Conservation (phyloP, 2,888 invertebrate genomes). For the Thecophora atra region DNA sequence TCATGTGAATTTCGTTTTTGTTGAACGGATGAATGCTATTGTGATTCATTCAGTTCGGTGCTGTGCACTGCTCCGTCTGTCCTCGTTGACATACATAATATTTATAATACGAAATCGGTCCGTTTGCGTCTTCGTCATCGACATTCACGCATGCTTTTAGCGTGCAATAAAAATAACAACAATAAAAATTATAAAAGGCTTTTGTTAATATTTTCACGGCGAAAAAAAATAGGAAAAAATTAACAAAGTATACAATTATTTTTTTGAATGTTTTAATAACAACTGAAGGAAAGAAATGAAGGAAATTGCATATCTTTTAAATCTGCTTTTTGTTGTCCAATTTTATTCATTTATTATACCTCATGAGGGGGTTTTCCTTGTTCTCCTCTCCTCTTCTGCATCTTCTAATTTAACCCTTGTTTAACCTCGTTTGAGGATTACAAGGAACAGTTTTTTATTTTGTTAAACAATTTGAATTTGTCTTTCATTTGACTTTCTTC, state of each 20-base stretch:
- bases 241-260: neutral
- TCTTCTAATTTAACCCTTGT: neutral
- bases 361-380: neutral
- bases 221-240: neutral
- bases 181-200: neutral
- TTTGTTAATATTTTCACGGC: neutral
- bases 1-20: constrained; percentile 32
- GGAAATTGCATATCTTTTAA: no score
- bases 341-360: neutral
- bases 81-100: constrained; percentile 32
- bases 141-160: constrained; percentile 9
- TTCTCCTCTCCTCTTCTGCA: neutral
- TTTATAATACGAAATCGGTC: neutral
- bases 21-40: constrained; percentile 10
- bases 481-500: neutral
- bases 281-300: neutral
- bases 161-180: constrained; percentile 11
- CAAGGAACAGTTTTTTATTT: neutral
- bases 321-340: no score
- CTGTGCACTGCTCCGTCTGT: constrained; percentile 44
- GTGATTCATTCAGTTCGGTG: constrained; percentile 33
- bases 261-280: neutral
- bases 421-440: neutral
- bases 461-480: neutral
- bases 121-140: neutral